phyloP scores from a whole-genome alignment of 1,140 invertebrate species.

The Cotesia typhae region DNA sequence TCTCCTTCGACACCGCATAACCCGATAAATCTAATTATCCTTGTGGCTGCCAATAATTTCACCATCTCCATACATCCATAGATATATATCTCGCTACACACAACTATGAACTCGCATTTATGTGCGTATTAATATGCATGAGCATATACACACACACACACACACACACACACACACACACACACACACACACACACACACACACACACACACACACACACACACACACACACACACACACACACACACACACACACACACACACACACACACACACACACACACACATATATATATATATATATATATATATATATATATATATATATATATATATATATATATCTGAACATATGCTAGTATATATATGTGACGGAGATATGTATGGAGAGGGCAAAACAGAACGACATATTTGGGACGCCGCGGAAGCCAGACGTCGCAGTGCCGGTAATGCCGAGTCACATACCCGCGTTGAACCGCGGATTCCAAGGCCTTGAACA shows the following conservation, averaged over 20 bases:
- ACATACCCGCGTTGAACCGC: constrained; percentile 24
- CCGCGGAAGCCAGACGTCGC: constrained; percentile 30
- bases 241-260: too few relatives aligned
- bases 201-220: too few relatives aligned
- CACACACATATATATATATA: too few relatives aligned
- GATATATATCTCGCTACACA: constrained; percentile 3
- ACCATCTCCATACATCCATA: constrained; percentile 15
- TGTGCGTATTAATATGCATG: neutral
- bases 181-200: too few relatives aligned
- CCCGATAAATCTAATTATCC: constrained; percentile 57
- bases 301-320: too few relatives aligned
- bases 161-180: too few relatives aligned
- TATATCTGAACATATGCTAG: too few relatives aligned
- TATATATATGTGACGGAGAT: neutral
- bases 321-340: neutral
- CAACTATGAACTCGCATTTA: constrained; percentile 16
- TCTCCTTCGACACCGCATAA: constrained; percentile 50
- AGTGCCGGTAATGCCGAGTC: constrained; percentile 21
- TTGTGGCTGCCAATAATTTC: constrained; percentile 54
- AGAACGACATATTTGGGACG: constrained; percentile 28
- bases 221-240: too few relatives aligned
- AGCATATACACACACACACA: too few relatives aligned
- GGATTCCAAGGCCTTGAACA: constrained; percentile 16
- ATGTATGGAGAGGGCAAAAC: neutral
- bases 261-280: too few relatives aligned